A percentile compares a stretch with the other conserved stretches of the same genome.
Evolutionary conservation across 2,113 vertebrate genomes (phyloP).

Genomic region (Okapia johnstoni): DNA sequence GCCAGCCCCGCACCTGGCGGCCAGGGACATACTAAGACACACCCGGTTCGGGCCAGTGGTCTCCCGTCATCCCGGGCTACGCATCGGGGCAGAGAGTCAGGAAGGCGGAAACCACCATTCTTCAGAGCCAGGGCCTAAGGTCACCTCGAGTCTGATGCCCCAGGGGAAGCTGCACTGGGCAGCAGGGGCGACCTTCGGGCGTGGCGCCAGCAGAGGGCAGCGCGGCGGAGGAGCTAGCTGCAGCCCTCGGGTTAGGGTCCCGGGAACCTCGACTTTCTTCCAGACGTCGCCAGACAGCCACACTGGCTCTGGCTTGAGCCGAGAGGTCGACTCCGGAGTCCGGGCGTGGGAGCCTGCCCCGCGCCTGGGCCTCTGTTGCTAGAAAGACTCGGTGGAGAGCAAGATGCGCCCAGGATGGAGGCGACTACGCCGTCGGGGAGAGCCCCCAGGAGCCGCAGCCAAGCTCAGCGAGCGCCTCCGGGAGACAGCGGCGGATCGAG

Average conservation of each 20-base stretch:
- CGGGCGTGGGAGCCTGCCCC: neutral
- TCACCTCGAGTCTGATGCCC: neutral
- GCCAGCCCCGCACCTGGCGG: neutral
- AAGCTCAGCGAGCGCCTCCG: neutral
- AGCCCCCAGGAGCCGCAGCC: neutral
- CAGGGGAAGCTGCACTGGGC: neutral
- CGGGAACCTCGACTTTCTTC: neutral
- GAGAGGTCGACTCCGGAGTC: neutral
- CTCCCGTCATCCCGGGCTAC: neutral
- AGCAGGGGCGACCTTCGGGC: neutral
- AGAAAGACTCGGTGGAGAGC: neutral
- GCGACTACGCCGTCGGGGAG: neutral
- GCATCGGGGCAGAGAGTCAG: fast-evolving
- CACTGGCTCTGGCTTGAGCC: neutral
- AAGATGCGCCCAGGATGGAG: fast-evolving
- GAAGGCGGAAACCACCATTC: no score
- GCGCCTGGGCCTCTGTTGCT: neutral
- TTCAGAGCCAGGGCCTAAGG: neutral
- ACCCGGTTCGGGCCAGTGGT: neutral
- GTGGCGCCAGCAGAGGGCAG: constrained; percentile 64
- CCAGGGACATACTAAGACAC: neutral
- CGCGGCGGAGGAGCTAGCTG: neutral
- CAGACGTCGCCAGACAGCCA: neutral
- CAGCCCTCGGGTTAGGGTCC: neutral
- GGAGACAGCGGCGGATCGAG: neutral